Evolutionary conservation across 2,797 vertebrate genomes (phyloP), one percentile per base, ranked within the genome.

Genomic region (Helostoma temminkii): DNA sequence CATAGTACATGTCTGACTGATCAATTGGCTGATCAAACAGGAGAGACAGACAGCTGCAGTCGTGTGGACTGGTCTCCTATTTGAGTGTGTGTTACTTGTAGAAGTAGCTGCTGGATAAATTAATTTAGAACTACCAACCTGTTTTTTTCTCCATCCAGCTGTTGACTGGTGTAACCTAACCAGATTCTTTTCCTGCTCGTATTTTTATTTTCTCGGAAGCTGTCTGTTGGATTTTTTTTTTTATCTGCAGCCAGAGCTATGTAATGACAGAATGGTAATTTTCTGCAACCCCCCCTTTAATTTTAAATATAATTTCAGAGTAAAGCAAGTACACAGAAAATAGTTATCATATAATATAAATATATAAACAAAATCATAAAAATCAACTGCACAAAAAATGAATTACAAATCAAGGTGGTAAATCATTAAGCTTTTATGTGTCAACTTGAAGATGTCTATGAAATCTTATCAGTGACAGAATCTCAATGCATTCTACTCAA

Each of bases 141-240:
- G 55, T 68, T 48, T 45, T 53, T 65, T 79, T 69, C 46, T 42
- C 66, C 28, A 5, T 60, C 74, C 28, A 22, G 59, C 57, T 42
- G 58, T 41, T 41, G 70, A 67, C 71, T 60, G 58, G 46, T 66
- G 63, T 74, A 52, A 52, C 49, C 74, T 87, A 82, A 72, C 66
- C 74, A 69, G 80, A 82, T 18, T 32, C 52, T 56, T 57, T 71
- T 74, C 76, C 76, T 67, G 74, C 81, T 74, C 71, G 71, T 82
- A 77, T 86, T 85, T 80, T 41, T 67, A 42, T 84, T 71, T 75
- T 62, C 81, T 71, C 73, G 57, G 46, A 81, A 73, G 71, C 54
- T 15, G 22, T 16, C 52, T 68, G 48, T 79, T 19, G 48, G 67
- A 60, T 55, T 74, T 37, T 75, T 74, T 77, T 79, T 68, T 67